These are phyloP conservation scores for Acanthaster planci DNA, from an alignment of 35 echinoderm and acorn worm genomes.

Conservation along the genomic window DNA sequence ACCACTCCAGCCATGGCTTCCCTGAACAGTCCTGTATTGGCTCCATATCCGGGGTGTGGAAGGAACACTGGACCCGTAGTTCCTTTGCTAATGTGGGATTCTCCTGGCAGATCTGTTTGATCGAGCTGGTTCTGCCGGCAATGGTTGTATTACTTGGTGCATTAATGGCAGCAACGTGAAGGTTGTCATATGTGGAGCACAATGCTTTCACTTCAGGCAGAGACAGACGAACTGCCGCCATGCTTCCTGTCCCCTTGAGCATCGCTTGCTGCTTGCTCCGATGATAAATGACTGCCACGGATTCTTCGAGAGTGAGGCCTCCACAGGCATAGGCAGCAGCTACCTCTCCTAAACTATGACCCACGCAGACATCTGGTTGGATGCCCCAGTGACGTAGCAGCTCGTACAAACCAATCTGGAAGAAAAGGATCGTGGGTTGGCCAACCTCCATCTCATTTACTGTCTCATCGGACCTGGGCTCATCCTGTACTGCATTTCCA, in stretches of 20 bases:
- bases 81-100: constrained; percentile 65
- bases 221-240: constrained; percentile 73
- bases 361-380: constrained; percentile 67
- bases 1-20: constrained; percentile 77
- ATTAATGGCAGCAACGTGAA: constrained; percentile 82
- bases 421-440: constrained; percentile 85
- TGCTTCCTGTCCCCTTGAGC: constrained; percentile 77
- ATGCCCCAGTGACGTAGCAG: constrained; percentile 80
- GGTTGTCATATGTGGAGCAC: constrained; percentile 63
- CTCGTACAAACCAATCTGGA: constrained; percentile 73
- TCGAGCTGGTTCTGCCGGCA: constrained; percentile 63
- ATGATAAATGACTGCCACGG: constrained; percentile 73
- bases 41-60: constrained; percentile 95
- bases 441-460: constrained; percentile 72
- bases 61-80: constrained; percentile 77
- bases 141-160: constrained; percentile 71
- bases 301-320: constrained; percentile 79
- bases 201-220: constrained; percentile 56
- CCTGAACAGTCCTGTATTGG: constrained; percentile 77
- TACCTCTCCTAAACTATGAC: constrained; percentile 91
- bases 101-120: constrained; percentile 57
- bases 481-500: background rate
- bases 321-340: constrained; percentile 87
- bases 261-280: constrained; percentile 77
- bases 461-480: background rate